Evolutionary conservation across 2,113 vertebrate species (phyloP).

Genomic region (Pteronura brasiliensis): DNA sequence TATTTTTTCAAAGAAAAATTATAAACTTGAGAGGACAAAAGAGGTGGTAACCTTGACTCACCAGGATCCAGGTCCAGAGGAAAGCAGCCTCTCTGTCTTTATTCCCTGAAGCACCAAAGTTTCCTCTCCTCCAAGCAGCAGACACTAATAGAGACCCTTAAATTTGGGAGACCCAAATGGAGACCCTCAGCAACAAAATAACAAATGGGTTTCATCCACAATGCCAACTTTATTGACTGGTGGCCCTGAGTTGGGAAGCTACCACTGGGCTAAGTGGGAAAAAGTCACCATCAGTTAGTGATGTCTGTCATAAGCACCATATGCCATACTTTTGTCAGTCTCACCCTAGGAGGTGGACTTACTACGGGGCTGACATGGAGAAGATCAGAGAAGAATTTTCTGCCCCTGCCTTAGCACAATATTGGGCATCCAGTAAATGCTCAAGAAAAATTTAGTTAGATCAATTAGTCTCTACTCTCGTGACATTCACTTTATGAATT

Average conservation of each 20-base stretch:
- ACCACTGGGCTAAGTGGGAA: background rate
- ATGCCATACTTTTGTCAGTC: background rate
- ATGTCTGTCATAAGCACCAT: background rate
- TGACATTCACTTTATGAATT: background rate
- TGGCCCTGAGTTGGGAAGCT: background rate
- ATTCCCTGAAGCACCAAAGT: too few relatives aligned
- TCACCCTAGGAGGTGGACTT: background rate
- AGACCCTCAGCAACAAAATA: background rate
- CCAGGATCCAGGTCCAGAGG: background rate
- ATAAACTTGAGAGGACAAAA: background rate
- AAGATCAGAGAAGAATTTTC: background rate
- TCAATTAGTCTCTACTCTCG: background rate
- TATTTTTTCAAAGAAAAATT: background rate
- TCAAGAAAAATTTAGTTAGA: background rate
- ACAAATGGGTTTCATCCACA: background rate
- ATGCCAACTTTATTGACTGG: background rate
- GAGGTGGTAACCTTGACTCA: background rate
- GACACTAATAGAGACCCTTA: background rate
- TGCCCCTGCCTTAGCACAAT: background rate
- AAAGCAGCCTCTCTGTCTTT: background rate
- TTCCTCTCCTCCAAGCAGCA: background rate
- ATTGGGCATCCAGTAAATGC: background rate
- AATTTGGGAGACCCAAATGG: background rate
- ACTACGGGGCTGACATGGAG: background rate
- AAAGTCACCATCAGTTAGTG: background rate